Conservation (phyloP, 2,113 vertebrate genomes). For the Synchiropus splendidus region DNA sequence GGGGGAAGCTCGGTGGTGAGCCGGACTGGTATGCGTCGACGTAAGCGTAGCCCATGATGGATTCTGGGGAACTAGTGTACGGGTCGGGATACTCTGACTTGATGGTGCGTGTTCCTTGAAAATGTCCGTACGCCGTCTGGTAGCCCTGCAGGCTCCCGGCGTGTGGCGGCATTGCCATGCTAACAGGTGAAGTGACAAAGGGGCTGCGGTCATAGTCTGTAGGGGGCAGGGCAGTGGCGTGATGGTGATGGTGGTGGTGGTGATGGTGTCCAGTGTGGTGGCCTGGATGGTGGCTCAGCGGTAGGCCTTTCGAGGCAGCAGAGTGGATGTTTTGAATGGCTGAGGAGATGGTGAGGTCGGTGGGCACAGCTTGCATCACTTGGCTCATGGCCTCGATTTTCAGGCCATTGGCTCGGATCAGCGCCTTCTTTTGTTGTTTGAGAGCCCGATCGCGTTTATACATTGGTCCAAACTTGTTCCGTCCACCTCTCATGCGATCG, state of each 20-base stretch:
- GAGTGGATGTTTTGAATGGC: slow-evolving; percentile 97
- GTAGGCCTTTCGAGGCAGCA: slow-evolving; percentile 92
- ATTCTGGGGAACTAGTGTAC: slow-evolving; percentile 93
- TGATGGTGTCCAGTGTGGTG: slow-evolving; percentile 63
- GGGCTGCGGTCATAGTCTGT: slow-evolving; percentile 96
- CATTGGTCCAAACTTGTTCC: slow-evolving; percentile 99
- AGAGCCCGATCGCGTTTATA: slow-evolving; percentile 96
- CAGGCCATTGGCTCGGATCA: slow-evolving; percentile 95
- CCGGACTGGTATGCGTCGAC: slow-evolving; percentile 84
- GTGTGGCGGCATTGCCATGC: slow-evolving; percentile 96
- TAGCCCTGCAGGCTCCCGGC: slow-evolving; percentile 88
- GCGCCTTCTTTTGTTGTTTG: slow-evolving; percentile 97
- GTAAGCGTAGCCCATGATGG: slow-evolving; percentile 93
- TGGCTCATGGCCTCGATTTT: slow-evolving; percentile 97
- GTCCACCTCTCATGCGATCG: slow-evolving; percentile 92
- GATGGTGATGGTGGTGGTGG: slow-evolving; percentile 59
- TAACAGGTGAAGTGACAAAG: slow-evolving; percentile 93
- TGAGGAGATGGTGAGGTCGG: slow-evolving; percentile 92
- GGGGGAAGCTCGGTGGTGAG: slow-evolving; percentile 89
- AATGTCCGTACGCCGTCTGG: slow-evolving; percentile 87
- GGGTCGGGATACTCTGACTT: slow-evolving; percentile 98
- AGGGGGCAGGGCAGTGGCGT: slow-evolving; percentile 82
- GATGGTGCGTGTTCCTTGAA: slow-evolving; percentile 88
- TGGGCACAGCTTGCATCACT: slow-evolving; percentile 92
- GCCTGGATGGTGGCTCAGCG: slow-evolving; percentile 78